Conservation (phyloP, 2,888 invertebrate species). For the Noctua janthe region DNA sequence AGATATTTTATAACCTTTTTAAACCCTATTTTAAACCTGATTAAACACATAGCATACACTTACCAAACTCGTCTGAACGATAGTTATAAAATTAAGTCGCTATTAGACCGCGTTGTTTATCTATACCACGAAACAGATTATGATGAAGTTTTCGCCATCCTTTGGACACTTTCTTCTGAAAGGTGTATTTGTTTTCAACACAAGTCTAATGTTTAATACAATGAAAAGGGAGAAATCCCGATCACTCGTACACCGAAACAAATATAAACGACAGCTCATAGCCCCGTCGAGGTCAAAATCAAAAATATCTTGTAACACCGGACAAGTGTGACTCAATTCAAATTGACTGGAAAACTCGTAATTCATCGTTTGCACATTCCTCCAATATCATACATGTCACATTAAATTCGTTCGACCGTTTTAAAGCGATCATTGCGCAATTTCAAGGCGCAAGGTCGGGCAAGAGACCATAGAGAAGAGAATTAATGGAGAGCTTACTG, state of each 20-base stretch:
- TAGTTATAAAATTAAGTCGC: not conserved
- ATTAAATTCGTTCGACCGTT: constrained; percentile 32
- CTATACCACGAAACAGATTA: not conserved
- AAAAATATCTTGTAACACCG: constrained; percentile 22
- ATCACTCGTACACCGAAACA: not conserved
- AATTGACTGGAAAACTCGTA: constrained; percentile 18
- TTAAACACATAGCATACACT: no score
- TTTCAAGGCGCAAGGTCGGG: constrained; percentile 37
- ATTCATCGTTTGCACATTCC: constrained; percentile 45
- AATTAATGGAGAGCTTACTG: constrained; percentile 29
- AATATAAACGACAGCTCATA: constrained; percentile 22
- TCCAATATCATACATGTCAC: constrained; percentile 27
- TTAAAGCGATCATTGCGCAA: constrained; percentile 33
- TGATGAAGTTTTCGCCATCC: not conserved
- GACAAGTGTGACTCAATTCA: constrained; percentile 36
- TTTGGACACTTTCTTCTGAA: not conserved
- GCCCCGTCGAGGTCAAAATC: constrained; percentile 18
- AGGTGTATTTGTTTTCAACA: not conserved
- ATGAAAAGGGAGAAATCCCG: not conserved
- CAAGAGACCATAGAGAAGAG: not conserved
- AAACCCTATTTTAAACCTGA: no score
- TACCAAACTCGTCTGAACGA: not conserved
- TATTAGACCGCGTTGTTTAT: not conserved
- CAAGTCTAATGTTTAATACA: not conserved
- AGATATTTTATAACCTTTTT: not conserved